A percentile compares a stretch with the other conserved stretches of the same genome.
These are phyloP conservation scores for Trachelus stipa DNA, from an alignment of 2,888 invertebrate species.

Conservation along the genomic window DNA sequence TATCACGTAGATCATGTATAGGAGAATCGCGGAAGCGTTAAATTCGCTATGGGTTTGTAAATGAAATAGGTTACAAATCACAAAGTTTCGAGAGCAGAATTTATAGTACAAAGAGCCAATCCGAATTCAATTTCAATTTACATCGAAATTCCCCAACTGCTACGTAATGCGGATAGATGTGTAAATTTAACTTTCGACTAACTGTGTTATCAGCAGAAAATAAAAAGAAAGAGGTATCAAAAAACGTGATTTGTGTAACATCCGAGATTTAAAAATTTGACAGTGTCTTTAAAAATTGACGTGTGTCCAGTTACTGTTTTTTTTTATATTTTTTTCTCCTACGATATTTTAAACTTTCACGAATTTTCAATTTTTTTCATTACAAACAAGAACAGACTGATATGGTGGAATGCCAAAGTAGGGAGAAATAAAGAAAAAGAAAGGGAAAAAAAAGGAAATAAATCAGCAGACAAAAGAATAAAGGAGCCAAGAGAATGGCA, in stretches of 20 bases:
- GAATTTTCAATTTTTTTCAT: background rate
- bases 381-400: background rate
- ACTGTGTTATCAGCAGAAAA: background rate
- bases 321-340: too few relatives aligned
- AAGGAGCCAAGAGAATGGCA: background rate
- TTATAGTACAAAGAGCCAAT: background rate
- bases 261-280: background rate
- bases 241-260: background rate
- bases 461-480: constrained; percentile 14
- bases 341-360: too few relatives aligned
- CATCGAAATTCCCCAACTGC: background rate
- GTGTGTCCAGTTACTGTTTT: too few relatives aligned
- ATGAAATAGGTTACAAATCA: constrained; percentile 34
- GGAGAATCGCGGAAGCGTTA: background rate
- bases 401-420: background rate
- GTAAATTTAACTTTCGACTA: background rate
- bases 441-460: constrained; percentile 3
- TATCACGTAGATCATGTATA: background rate
- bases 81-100: constrained; percentile 2
- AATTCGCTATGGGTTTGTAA: background rate
- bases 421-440: constrained; percentile 17
- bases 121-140: constrained; percentile 1
- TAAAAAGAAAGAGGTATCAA: too few relatives aligned
- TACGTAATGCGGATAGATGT: background rate
- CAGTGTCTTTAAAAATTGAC: too few relatives aligned